These are phyloP conservation scores for Drosophila birchii DNA, from an alignment of 2,888 invertebrate genomes.

Conservation along the genomic window DNA sequence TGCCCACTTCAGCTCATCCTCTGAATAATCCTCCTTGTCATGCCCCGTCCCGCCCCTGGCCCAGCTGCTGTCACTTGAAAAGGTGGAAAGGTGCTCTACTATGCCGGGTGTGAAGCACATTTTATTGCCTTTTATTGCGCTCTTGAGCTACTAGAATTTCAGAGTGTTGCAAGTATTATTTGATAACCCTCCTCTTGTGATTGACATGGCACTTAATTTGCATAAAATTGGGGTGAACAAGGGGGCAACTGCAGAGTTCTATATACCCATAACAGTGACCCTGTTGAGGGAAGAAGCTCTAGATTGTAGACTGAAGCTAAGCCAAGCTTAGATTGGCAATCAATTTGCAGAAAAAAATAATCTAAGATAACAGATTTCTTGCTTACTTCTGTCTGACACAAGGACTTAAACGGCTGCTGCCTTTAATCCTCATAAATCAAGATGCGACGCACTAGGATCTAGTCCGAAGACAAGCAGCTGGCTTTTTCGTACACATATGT, in stretches of 20 bases:
- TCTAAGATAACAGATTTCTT: constrained; percentile 2
- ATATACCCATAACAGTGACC: background rate
- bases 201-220: constrained; percentile 10
- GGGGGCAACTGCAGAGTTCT: background rate
- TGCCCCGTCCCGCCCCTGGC: background rate
- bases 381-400: background rate
- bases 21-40: background rate
- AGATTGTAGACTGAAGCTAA: background rate
- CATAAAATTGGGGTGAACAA: constrained; percentile 14
- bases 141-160: constrained; percentile 23
- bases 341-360: constrained; percentile 3
- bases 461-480: constrained; percentile 3
- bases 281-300: background rate
- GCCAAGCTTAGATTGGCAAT: constrained; percentile 1
- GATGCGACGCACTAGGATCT: background rate
- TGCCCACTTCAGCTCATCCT: background rate
- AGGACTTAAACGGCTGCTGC: background rate
- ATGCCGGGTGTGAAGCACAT: constrained; percentile 23
- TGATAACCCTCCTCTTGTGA: constrained; percentile 4
- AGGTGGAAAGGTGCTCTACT: constrained; percentile 1
- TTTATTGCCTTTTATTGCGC: constrained; percentile 41
- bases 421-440: constrained; percentile 5
- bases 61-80: background rate
- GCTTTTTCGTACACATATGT: background rate
- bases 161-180: constrained; percentile 15